Evolutionary conservation across 2,888 invertebrate species (phyloP), one percentile per base, ranked within the genome.

Genomic region (Zaprionus lineosus): DNA sequence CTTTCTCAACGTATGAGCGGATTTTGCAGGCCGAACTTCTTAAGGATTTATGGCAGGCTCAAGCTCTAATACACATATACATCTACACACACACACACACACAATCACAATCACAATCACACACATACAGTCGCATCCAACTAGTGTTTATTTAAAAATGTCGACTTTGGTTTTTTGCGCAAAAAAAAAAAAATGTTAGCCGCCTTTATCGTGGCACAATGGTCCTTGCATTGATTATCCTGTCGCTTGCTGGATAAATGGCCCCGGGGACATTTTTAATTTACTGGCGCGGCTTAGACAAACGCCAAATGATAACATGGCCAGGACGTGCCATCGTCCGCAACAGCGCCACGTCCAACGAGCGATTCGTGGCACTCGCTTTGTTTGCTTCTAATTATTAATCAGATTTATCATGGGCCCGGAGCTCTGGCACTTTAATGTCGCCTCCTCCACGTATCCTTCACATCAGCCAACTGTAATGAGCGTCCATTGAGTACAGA

Each of bases 251-350:
- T 67, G 68, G 82, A 86, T 85, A 85, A 86, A 86, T 83, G 77
- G 69, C 81, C 73, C 73, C 14, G 43, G 87, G 84, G 86, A 81
- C 66, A 74, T 73, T 86, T 79, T 81, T 85, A 78, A 85, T 85
- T 86, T 81, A 85, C 65, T 70, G 74, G 39, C 77, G 57, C 59
- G 40, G 56, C 58, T 69, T 62, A 59, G 55, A 65, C 65, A 74
- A 74, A 59, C 56, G 62, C 51, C 57, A 39, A 59, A 48, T 48
- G 64, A 59, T 64, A 65, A 64, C 59, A 24, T 28, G 39, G 44
- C 57, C 48, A 29, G 34, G 53, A 65, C 64, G 66, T 52, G 60
- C 53, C 37, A 40, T 24, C 15, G 3, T 6, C 40, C 7, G 12
- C 16, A 41, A 3, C 16, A 9, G 31, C 8, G 16, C n/a, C 36